A percentile compares a stretch with the other conserved stretches of the same genome.
Conservation (phyloP, 2,797 vertebrate species). For the Dicrostonyx torquatus region DNA sequence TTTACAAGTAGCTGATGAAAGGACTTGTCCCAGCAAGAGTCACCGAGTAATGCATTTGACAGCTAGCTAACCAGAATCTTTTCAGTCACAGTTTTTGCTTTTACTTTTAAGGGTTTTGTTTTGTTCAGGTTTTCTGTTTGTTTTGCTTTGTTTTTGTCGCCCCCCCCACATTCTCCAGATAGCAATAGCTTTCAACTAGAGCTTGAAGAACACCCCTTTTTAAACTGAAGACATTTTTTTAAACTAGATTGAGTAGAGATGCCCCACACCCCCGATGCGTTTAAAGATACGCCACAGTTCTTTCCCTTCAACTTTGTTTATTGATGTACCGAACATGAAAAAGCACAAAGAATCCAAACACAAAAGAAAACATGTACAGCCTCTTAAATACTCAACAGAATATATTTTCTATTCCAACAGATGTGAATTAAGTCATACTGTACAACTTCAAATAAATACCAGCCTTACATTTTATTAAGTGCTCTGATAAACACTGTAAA, state of each 20-base stretch:
- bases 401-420: conserved; percentile 92
- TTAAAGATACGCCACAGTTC: conserved; percentile 82
- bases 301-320: conserved; percentile 99
- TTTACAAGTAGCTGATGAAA: not conserved
- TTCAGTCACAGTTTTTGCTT: not conserved
- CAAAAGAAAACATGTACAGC: conserved; percentile 94
- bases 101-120: not conserved
- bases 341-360: conserved; percentile 99
- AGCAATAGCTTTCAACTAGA: conserved; percentile 42
- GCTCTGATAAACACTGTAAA: conserved; percentile 90
- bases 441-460: conserved; percentile 94
- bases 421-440: conserved; percentile 92
- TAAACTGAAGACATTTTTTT: not conserved
- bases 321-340: conserved; percentile 99
- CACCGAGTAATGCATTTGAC: conserved; percentile 20
- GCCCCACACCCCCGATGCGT: conserved; percentile 39
- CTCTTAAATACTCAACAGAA: conserved; percentile 93
- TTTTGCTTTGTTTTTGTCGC: not conserved
- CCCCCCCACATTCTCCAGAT: not conserved
- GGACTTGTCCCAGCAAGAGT: not conserved
- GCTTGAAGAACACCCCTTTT: not conserved
- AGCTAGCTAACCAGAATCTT: conserved; percentile 33
- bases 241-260: not conserved
- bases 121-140: not conserved
- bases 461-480: conserved; percentile 92